Percentiles rank a stretch among this genome's conserved stretches.
phyloP scores from a whole-genome alignment of 2,888 invertebrate genomes.

The Drosophila planitibia region DNA sequence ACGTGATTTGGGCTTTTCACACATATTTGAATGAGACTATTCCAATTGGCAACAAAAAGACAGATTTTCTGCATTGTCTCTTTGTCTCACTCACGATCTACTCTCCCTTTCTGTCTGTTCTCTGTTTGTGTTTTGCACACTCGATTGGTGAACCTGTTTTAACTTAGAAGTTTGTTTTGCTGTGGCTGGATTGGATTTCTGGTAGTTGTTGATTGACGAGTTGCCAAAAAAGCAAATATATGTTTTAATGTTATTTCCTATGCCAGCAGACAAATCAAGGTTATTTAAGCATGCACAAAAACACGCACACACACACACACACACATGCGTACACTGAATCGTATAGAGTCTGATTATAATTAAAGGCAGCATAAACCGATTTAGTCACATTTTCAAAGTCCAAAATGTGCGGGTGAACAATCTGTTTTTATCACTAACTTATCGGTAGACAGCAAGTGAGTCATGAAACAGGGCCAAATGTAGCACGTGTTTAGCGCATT shows the following conservation, averaged over 20 bases:
- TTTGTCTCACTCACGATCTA: background rate
- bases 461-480: conserved; percentile 28
- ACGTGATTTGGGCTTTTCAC: conserved; percentile 26
- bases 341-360: conserved; percentile 13
- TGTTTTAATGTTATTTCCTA: conserved; percentile 8
- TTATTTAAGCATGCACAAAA: conserved; percentile 26
- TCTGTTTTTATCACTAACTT: conserved; percentile 32
- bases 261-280: conserved; percentile 57
- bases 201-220: conserved; percentile 20
- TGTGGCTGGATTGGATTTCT: conserved; percentile 17
- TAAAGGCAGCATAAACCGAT: conserved; percentile 2
- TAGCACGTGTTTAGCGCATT: conserved; percentile 46
- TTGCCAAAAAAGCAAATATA: conserved; percentile 20
- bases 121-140: conserved; percentile 54
- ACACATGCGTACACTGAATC: background rate
- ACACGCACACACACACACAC: conserved; percentile 1
- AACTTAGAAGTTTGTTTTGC: conserved; percentile 37
- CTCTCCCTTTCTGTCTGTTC: conserved; percentile 11
- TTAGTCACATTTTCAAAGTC: conserved; percentile 47
- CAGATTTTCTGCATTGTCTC: background rate
- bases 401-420: conserved; percentile 37
- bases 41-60: conserved; percentile 16
- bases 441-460: conserved; percentile 26
- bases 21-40: background rate
- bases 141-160: conserved; percentile 45